A percentile compares a stretch with the other conserved stretches of the same genome.
Evolutionary conservation across 2,797 vertebrate species (phyloP).

Genomic region (Thalassophryne amazonica): DNA sequence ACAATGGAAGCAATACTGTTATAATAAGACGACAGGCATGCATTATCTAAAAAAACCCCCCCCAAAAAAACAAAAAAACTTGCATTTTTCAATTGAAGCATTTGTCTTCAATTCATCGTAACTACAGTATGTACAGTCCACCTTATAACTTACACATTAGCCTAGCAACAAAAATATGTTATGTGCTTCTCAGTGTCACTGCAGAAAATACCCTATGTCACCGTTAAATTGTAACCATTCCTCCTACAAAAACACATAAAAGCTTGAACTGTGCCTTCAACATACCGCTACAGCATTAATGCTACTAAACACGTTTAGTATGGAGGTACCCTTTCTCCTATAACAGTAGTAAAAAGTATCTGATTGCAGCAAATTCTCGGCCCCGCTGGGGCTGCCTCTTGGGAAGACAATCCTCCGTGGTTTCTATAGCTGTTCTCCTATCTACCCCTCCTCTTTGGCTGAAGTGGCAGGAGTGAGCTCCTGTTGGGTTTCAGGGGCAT

Average conservation of each 20-base stretch:
- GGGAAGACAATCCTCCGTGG: slow-evolving; percentile 59
- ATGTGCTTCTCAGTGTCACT: slow-evolving; percentile 35
- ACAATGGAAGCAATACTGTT: slow-evolving; percentile 5
- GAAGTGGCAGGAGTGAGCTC: neutral
- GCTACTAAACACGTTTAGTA: slow-evolving; percentile 13
- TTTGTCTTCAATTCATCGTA: slow-evolving; percentile 5
- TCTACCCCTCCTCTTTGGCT: slow-evolving; percentile 33
- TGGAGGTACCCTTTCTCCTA: slow-evolving; percentile 4
- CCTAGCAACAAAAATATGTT: slow-evolving; percentile 3
- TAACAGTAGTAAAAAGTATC: slow-evolving; percentile 24
- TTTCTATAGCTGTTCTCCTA: neutral
- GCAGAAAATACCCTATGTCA: slow-evolving; percentile 20
- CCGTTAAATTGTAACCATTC: slow-evolving; percentile 24
- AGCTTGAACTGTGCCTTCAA: neutral
- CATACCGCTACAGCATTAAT: slow-evolving; percentile 21
- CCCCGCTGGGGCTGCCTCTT: slow-evolving; percentile 37
- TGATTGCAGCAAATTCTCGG: slow-evolving; percentile 36
- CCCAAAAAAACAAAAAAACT: too few species aligned
- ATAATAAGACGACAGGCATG: slow-evolving; percentile 39
- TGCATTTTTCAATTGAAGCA: slow-evolving; percentile 6
- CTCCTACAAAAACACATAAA: slow-evolving; percentile 1
- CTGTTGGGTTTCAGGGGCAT: slow-evolving; percentile 11
- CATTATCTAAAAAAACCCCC: slow-evolving; percentile 22
- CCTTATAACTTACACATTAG: slow-evolving; percentile 12
- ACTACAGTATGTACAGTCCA: slow-evolving; percentile 19